phyloP scores from a whole-genome alignment of 2,113 vertebrate genomes.

The Pelecanus crispus region DNA sequence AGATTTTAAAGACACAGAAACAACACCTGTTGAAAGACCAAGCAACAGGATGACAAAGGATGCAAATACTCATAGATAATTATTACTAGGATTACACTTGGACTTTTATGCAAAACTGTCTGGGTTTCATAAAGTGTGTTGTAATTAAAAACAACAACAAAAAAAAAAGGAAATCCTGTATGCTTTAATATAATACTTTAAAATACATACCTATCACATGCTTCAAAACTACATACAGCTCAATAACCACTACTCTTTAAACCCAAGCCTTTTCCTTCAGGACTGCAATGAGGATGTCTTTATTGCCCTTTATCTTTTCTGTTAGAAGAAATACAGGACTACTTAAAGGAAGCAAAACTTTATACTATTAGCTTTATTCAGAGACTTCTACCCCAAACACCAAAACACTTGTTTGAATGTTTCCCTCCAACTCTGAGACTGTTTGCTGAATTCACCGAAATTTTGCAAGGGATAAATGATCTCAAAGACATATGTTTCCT shows the following conservation, averaged over 20 bases:
- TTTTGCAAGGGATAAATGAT: background rate
- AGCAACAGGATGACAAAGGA: background rate
- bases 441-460: background rate
- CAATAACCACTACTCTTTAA: background rate
- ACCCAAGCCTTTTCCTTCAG: background rate
- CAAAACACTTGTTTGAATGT: background rate
- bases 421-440: background rate
- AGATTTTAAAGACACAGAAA: background rate
- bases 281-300: background rate
- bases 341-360: background rate
- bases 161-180: background rate
- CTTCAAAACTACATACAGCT: background rate
- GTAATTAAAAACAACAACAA: background rate
- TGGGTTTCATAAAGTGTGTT: background rate
- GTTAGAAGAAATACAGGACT: background rate
- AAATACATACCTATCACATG: background rate
- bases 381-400: background rate
- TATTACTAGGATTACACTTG: background rate
- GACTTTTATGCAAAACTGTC: background rate
- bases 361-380: background rate
- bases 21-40: background rate
- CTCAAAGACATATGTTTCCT: background rate
- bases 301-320: background rate
- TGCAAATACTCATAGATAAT: background rate
- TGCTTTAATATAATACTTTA: background rate